Base-by-base conservation (phyloP, 2,797 vertebrate genomes). In the Serranus cabrilla region DNA sequence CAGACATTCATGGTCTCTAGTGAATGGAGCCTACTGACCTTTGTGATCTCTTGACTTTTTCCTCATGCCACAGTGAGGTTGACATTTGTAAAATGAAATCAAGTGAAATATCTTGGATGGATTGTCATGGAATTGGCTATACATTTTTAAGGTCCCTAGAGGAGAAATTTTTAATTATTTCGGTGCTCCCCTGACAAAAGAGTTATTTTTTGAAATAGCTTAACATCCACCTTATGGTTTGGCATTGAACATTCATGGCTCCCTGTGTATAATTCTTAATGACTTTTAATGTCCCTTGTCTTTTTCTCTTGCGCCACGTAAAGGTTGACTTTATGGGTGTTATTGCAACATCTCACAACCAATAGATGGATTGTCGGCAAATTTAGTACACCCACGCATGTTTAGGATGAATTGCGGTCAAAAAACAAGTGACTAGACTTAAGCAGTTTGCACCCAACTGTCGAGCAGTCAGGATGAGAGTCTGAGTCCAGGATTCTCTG, bases 141-240 rank as follows among this genome's bases (percentile, higher is more conserved):
- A 49, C 16, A 25, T 16, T 10, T 47, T 50, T 17, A 39, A 21
- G 52, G 7, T 3, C 18, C 1, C 8, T 10, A 21, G 17, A 47
- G 20, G 16, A 0, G 9, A 0, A 18, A 17, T 34, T 34, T 0
- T 0, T n/a, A 20, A 34, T 21, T 0, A 0, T 46, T 16, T n/a
- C 14, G 4, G 34, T 64, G 34, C 39, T 47, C 5, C 20, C 1
- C 2, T 51, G 34, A 40, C 17, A 37, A 13, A 8, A 34, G 20
- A 42, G 10, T n/a, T 42, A 42, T 52, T 42, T 17, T 27, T 1
- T 23, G 47, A 50, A 62, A 59, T 23, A 59, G 42, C 20, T 59
- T 14, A 43, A 52, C 37, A 2, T 42, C 21, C 21, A 2, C 13
- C 5, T 57, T 40, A 43, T 31, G 18, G 1, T 0, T 10, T 18